phyloP scores from a whole-genome alignment of 2,888 invertebrate species.

The Chorisops tibialis region DNA sequence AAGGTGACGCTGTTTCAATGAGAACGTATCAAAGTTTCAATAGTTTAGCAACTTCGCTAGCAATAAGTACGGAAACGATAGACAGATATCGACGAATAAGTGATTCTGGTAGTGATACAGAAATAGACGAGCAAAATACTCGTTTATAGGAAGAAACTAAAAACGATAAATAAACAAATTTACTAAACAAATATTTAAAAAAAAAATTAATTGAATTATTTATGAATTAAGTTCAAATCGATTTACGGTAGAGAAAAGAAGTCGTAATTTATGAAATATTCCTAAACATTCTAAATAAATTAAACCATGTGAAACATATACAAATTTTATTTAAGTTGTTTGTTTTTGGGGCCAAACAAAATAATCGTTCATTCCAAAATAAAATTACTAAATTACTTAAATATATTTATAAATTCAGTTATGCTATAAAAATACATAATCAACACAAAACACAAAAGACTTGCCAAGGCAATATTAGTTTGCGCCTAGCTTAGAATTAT shows the following conservation, averaged over 20 bases:
- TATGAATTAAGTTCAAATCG: too few species aligned
- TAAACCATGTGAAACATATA: not conserved
- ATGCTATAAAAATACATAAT: too few species aligned
- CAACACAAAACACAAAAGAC: too few species aligned
- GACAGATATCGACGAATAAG: slow-evolving; percentile 43
- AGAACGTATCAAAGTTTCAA: slow-evolving; percentile 53
- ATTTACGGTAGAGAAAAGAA: not conserved
- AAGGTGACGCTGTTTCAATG: slow-evolving; percentile 53
- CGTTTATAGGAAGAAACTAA: slow-evolving; percentile 40
- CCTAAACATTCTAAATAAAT: not conserved
- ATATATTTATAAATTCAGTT: too few species aligned
- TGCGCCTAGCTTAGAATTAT: too few species aligned
- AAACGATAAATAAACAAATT: not conserved
- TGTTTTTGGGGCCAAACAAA: too few species aligned
- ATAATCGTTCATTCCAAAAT: too few species aligned
- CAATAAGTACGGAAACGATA: slow-evolving; percentile 50
- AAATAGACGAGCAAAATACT: slow-evolving; percentile 49
- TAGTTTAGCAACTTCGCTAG: slow-evolving; percentile 53
- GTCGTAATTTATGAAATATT: slow-evolving; percentile 1
- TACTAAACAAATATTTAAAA: not conserved
- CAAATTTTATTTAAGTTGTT: too few species aligned
- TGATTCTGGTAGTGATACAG: slow-evolving; percentile 35
- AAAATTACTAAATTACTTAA: too few species aligned
- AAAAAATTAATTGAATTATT: not conserved
- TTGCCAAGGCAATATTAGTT: too few species aligned